Percentiles rank a stretch among this genome's conserved stretches.
phyloP scores from a whole-genome alignment of 2,797 vertebrate species.

The Sternarchorhynchus goeldii region DNA sequence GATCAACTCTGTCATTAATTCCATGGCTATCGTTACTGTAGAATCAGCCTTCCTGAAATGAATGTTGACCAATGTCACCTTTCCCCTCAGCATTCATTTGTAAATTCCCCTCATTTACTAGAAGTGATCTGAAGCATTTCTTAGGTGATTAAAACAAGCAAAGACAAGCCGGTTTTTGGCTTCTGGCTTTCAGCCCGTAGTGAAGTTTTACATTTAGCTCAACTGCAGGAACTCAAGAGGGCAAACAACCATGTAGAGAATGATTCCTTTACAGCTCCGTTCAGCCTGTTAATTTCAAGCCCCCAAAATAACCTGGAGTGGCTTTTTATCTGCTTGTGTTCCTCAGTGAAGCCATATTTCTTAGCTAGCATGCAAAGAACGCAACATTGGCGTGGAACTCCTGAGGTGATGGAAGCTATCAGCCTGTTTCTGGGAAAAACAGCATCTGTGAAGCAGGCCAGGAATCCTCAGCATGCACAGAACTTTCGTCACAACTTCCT shows the following conservation, averaged over 20 bases:
- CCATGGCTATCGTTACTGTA: too few relatives aligned
- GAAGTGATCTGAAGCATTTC: too few relatives aligned
- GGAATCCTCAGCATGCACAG: constrained; percentile 19
- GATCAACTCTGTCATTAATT: too few relatives aligned
- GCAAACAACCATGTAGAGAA: neutral
- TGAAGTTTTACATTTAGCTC: neutral
- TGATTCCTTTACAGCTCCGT: neutral
- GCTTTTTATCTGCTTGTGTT: neutral
- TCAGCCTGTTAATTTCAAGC: neutral
- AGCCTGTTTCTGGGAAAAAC: constrained; percentile 9
- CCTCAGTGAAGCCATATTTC: neutral
- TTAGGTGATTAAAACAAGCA: too few relatives aligned
- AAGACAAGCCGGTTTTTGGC: neutral
- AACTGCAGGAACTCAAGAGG: neutral
- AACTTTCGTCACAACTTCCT: neutral
- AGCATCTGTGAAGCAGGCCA: neutral
- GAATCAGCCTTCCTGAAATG: too few relatives aligned
- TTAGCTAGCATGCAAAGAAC: constrained; percentile 6
- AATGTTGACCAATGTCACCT: too few relatives aligned
- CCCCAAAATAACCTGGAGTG: neutral
- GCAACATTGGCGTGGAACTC: neutral
- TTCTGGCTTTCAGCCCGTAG: neutral
- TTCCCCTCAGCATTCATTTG: too few relatives aligned
- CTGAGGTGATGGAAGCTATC: neutral
- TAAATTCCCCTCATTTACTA: too few relatives aligned